Conservation (phyloP, 2,113 vertebrate species). For the Atlantisia rogersi region DNA sequence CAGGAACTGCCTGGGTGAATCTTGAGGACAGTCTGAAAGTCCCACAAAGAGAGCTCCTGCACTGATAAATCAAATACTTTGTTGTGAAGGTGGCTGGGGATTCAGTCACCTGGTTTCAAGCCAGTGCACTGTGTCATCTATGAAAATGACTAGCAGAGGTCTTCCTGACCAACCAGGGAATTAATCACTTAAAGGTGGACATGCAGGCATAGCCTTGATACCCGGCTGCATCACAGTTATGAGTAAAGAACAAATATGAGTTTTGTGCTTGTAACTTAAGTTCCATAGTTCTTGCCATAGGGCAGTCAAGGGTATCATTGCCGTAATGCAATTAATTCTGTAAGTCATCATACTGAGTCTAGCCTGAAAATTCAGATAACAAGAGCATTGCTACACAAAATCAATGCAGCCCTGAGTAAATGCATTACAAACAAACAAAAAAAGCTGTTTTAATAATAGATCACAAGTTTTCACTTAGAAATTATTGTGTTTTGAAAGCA, state of each 20-base stretch:
- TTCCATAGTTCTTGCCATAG: not conserved
- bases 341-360: not conserved
- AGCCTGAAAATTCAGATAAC: not conserved
- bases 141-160: not conserved
- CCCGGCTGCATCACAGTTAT: not conserved
- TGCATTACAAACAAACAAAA: not conserved
- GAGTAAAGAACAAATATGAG: not conserved
- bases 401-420: not conserved
- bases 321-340: not conserved
- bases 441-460: not conserved
- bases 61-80: not conserved
- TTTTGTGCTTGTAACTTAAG: not conserved
- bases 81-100: not conserved
- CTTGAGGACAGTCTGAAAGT: not conserved
- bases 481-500: not conserved
- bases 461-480: not conserved
- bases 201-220: not conserved
- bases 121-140: not conserved
- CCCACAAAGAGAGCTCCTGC: not conserved
- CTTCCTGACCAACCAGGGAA: not conserved
- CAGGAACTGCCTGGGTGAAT: not conserved
- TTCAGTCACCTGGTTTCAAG: not conserved
- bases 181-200: not conserved
- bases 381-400: not conserved
- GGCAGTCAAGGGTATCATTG: not conserved